Conservation (phyloP, 2,888 invertebrate species). For the Prosopocoilus inquinatus region DNA sequence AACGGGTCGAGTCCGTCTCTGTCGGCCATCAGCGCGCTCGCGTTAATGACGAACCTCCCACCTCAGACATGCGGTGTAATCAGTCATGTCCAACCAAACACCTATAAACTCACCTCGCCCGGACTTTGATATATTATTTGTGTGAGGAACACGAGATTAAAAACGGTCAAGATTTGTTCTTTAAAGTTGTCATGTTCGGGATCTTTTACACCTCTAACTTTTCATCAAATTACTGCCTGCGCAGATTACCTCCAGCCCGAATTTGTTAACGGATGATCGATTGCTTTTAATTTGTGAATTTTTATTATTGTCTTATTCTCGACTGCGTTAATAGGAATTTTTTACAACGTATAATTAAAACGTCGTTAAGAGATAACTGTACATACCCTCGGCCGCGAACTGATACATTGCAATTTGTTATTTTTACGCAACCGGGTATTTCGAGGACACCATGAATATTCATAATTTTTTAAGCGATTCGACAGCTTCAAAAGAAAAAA, state of each 20-base stretch:
- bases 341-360: conserved; percentile 19
- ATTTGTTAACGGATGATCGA: conserved; percentile 29
- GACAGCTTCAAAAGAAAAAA: neutral
- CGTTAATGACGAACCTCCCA: conserved; percentile 35
- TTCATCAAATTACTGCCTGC: conserved; percentile 30
- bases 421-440: conserved; percentile 6
- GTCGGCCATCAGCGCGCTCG: conserved; percentile 24
- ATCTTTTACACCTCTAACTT: conserved; percentile 34
- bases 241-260: conserved; percentile 13
- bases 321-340: conserved; percentile 14
- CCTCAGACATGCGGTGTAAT: conserved; percentile 41
- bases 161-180: conserved; percentile 44
- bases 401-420: conserved; percentile 11
- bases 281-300: conserved; percentile 22
- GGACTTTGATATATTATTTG: conserved; percentile 49
- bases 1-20: conserved; percentile 13
- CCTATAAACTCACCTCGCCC: conserved; percentile 39
- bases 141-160: conserved; percentile 44
- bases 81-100: conserved; percentile 47
- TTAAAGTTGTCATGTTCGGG: conserved; percentile 71
- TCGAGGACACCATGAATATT: conserved; percentile 5
- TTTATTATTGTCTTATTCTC: conserved; percentile 13
- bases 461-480: neutral
- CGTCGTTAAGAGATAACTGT: conserved; percentile 18
- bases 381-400: neutral